These are phyloP conservation scores for Hymenopus coronatus DNA, from an alignment of 2,888 invertebrate species.

Conservation along the genomic window DNA sequence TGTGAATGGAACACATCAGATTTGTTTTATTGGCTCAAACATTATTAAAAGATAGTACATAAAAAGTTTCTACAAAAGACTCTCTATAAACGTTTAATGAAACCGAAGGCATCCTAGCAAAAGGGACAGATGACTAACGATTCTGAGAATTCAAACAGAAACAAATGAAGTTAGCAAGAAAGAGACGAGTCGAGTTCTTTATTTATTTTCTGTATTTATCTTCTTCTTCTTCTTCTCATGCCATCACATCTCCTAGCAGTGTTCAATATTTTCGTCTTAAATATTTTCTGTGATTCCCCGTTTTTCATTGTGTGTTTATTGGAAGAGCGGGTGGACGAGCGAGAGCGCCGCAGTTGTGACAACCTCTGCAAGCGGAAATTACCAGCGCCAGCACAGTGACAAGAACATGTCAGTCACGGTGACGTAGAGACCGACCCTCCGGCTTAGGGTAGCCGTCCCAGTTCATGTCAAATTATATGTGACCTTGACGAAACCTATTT, in stretches of 20 bases:
- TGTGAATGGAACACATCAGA: no score
- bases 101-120: no score
- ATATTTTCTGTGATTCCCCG: background rate
- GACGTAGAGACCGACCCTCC: background rate
- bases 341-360: background rate
- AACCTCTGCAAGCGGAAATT: background rate
- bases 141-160: no score
- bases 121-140: no score
- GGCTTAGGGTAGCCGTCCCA: background rate
- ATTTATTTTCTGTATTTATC: background rate
- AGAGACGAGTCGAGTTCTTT: background rate
- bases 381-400: background rate
- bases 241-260: background rate
- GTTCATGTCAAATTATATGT: background rate
- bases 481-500: no score
- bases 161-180: no score
- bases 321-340: background rate
- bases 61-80: no score
- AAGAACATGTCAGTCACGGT: background rate
- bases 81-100: no score
- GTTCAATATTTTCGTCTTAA: background rate
- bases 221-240: background rate
- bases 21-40: no score
- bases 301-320: background rate
- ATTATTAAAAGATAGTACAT: no score